These are phyloP conservation scores for Chelonus formosanus DNA, from an alignment of 2,888 invertebrate genomes.

Conservation along the genomic window DNA sequence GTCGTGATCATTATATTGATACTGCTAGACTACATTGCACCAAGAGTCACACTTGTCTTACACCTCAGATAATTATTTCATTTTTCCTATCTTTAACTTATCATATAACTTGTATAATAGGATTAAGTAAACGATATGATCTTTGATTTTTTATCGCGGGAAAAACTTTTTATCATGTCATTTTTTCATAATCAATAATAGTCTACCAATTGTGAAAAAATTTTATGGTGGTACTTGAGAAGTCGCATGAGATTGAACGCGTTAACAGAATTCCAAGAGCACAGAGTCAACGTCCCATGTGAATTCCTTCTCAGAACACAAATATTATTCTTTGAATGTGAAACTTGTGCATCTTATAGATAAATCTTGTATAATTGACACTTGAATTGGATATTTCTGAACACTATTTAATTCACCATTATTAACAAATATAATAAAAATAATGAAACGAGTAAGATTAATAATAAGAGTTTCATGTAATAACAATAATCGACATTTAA, in stretches of 20 bases:
- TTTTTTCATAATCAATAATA: too few species aligned
- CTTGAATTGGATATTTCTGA: constrained; percentile 28
- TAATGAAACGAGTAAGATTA: not conserved
- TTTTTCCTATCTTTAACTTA: not conserved
- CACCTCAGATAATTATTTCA: not conserved
- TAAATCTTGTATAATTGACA: constrained; percentile 33
- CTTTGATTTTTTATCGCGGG: too few species aligned
- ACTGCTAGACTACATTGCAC: constrained; percentile 17
- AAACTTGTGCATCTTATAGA: constrained; percentile 20
- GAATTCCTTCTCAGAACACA: constrained; percentile 2
- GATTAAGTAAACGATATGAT: too few species aligned
- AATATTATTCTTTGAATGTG: constrained; percentile 31
- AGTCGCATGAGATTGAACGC: constrained; percentile 16
- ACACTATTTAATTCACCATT: constrained; percentile 12
- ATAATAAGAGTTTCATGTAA: too few species aligned
- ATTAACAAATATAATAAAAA: constrained; percentile 3
- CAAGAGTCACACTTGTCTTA: constrained; percentile 5
- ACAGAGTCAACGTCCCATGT: constrained; percentile 21
- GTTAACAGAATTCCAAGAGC: constrained; percentile 28
- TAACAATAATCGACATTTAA: too few species aligned
- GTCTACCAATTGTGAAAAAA: not conserved
- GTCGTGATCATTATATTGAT: constrained; percentile 55
- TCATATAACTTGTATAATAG: too few species aligned
- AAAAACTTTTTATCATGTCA: too few species aligned
- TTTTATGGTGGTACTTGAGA: not conserved